phyloP scores from a whole-genome alignment of 2,888 invertebrate genomes.

The Microplitis deprimator region DNA sequence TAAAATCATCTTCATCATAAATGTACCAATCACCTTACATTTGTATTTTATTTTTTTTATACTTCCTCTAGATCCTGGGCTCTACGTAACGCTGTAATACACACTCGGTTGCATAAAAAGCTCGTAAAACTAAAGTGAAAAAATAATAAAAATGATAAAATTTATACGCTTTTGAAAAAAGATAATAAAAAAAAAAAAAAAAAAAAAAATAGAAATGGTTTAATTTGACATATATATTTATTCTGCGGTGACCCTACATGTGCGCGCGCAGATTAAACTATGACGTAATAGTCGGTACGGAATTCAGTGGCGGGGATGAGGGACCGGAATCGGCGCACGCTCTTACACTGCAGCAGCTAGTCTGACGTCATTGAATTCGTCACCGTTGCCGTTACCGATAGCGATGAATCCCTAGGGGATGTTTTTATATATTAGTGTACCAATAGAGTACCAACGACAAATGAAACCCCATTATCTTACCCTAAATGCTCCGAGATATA shows the following conservation, averaged over 20 bases:
- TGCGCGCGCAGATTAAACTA: conserved; percentile 37
- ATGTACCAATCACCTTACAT: background rate
- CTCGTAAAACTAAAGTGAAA: background rate
- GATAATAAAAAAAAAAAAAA: background rate
- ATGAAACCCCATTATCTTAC: background rate
- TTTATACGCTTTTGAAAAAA: background rate
- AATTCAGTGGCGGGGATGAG: conserved; percentile 12
- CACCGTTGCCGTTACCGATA: conserved; percentile 27
- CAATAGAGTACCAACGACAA: conserved; percentile 2
- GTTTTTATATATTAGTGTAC: conserved; percentile 11
- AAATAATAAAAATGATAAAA: background rate
- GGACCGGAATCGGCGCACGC: conserved; percentile 44
- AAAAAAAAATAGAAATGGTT: background rate
- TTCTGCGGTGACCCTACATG: conserved; percentile 7
- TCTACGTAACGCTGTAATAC: too few species aligned
- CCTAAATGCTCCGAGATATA: background rate
- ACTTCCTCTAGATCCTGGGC: too few species aligned
- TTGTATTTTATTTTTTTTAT: background rate
- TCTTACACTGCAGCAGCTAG: conserved; percentile 43
- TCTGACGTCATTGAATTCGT: conserved; percentile 52
- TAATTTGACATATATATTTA: conserved; percentile 9
- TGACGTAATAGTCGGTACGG: conserved; percentile 39
- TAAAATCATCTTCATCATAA: background rate
- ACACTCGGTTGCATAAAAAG: background rate
- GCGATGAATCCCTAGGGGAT: conserved; percentile 23